Evolutionary conservation across 2,888 invertebrate species (phyloP).

Genomic region (Ctena decussata): DNA sequence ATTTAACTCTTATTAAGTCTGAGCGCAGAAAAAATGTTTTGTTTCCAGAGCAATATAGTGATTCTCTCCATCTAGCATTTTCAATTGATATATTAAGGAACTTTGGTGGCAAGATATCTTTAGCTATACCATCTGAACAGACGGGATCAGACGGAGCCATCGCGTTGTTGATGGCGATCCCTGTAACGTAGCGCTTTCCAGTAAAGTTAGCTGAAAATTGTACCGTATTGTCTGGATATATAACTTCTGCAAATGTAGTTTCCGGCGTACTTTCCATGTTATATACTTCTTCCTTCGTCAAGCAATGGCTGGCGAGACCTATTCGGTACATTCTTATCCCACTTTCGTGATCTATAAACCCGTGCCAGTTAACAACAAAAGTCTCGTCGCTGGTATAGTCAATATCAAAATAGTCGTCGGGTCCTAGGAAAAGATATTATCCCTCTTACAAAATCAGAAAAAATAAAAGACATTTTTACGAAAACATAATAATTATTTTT

Average conservation of each 20-base stretch:
- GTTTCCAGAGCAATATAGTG: constrained; percentile 50
- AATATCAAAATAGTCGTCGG: constrained; percentile 59
- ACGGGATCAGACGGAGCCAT: constrained; percentile 67
- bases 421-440: no score
- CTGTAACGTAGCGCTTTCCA: constrained; percentile 66
- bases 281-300: not conserved
- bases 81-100: constrained; percentile 50
- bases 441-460: no score
- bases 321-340: constrained; percentile 68
- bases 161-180: constrained; percentile 76
- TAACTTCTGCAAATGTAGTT: not conserved
- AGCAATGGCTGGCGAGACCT: constrained; percentile 31
- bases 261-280: not conserved
- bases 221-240: not conserved
- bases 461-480: no score
- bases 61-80: constrained; percentile 40
- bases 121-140: constrained; percentile 75
- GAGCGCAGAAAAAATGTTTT: constrained; percentile 45
- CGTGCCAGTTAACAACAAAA: constrained; percentile 63
- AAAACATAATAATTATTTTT: no score
- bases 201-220: constrained; percentile 10
- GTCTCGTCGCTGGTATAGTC: constrained; percentile 66
- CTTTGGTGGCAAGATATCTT: constrained; percentile 56
- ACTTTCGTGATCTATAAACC: constrained; percentile 77
- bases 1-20: constrained; percentile 36